phyloP scores from a whole-genome alignment of 2,888 invertebrate genomes.

The Andrena hattorfiana region DNA sequence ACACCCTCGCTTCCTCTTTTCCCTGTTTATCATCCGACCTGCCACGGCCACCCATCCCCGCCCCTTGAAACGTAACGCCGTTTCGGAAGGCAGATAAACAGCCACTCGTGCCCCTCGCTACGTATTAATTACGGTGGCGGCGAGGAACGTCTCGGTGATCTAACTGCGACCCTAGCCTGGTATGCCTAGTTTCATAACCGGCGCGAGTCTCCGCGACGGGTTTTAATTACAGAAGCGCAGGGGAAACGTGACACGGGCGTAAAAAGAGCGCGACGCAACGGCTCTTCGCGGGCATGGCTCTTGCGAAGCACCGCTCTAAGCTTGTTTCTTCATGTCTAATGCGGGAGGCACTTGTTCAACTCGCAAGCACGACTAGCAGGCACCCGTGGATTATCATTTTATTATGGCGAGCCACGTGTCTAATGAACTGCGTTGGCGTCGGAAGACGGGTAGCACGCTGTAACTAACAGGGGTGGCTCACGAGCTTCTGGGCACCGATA shows the following conservation, averaged over 20 bases:
- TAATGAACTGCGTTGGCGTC: too few species aligned
- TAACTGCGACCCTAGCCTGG: constrained; percentile 10
- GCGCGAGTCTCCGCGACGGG: constrained; percentile 33
- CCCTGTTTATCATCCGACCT: constrained; percentile 58
- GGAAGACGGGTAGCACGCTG: too few species aligned
- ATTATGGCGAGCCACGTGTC: too few species aligned
- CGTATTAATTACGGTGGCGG: constrained; percentile 67
- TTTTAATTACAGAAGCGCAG: constrained; percentile 64
- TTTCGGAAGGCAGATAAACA: constrained; percentile 63
- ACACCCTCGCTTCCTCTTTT: constrained; percentile 13
- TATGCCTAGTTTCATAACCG: constrained; percentile 15
- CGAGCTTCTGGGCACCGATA: too few species aligned
- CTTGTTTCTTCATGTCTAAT: constrained; percentile 39
- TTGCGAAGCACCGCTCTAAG: constrained; percentile 31
- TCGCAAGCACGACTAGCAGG: too few species aligned
- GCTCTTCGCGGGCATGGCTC: constrained; percentile 27
- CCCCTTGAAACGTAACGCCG: constrained; percentile 44
- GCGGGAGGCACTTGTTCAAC: constrained; percentile 1
- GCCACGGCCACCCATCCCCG: constrained; percentile 19
- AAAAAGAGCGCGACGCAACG: constrained; percentile 42
- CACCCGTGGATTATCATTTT: too few species aligned
- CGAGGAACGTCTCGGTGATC: constrained; percentile 32
- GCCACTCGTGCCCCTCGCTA: constrained; percentile 53
- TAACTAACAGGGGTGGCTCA: too few species aligned
- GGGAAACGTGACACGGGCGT: constrained; percentile 22